Conservation (phyloP, 2,797 vertebrate species). For the Peromyscus aztecus region DNA sequence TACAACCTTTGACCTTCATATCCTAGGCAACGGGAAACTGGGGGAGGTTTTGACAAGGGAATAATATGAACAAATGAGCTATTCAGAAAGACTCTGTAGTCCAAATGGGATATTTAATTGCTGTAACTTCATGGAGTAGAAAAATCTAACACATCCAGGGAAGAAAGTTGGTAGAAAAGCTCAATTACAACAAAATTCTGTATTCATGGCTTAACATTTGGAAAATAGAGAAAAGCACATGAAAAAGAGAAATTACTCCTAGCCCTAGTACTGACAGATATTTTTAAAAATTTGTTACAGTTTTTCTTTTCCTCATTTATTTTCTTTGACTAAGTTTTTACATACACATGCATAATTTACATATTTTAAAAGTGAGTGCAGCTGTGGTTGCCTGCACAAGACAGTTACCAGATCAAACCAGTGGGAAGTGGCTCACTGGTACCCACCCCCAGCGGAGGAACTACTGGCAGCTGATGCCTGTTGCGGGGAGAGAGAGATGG, state of each 20-base stretch:
- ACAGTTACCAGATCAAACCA: neutral
- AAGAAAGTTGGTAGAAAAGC: constrained; percentile 20
- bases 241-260: constrained; percentile 13
- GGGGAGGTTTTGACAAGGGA: neutral
- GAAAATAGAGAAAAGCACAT: constrained; percentile 47
- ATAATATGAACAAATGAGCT: neutral
- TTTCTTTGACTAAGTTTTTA: constrained; percentile 44
- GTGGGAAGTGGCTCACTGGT: neutral
- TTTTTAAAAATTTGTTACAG: constrained; percentile 44
- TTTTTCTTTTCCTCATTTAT: constrained; percentile 45
- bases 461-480: neutral
- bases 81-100: neutral
- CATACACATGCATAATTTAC: neutral
- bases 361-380: neutral
- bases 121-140: neutral
- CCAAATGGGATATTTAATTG: constrained; percentile 35
- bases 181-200: constrained; percentile 21
- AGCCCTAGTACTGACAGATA: neutral
- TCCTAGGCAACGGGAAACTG: neutral
- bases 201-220: constrained; percentile 44
- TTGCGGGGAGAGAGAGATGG: neutral
- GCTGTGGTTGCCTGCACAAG: neutral
- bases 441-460: no score
- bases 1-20: neutral
- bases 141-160: constrained; percentile 12